Conservation (phyloP, 2,113 vertebrate species). For the Onychorhynchus coronatus region DNA sequence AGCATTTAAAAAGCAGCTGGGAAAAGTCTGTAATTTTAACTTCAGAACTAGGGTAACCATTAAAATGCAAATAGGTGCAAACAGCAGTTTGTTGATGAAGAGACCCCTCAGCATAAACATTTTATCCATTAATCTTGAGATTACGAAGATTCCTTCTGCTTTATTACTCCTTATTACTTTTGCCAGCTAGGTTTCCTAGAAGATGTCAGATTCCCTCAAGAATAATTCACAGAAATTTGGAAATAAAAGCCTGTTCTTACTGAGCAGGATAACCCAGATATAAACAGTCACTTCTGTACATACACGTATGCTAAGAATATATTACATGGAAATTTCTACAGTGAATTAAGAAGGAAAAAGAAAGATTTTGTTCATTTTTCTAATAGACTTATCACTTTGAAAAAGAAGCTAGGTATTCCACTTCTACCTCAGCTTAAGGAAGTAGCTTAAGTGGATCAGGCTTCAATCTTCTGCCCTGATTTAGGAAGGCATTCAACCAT, state of each 20-base stretch:
- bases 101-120: slow-evolving; percentile 28
- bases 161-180: not conserved
- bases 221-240: not conserved
- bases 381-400: not conserved
- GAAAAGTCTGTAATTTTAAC: slow-evolving; percentile 73
- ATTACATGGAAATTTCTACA: not conserved
- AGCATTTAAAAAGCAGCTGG: slow-evolving; percentile 77
- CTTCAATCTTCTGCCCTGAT: slow-evolving; percentile 7
- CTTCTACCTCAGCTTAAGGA: not conserved
- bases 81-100: slow-evolving; percentile 23
- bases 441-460: slow-evolving; percentile 16
- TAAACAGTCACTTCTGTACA: not conserved
- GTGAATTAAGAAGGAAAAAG: not conserved
- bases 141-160: not conserved
- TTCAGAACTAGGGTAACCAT: slow-evolving; percentile 69
- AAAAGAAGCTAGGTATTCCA: not conserved
- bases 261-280: not conserved
- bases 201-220: not conserved
- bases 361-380: not conserved
- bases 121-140: slow-evolving; percentile 29
- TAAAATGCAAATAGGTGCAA: slow-evolving; percentile 75
- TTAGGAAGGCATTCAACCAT: slow-evolving; percentile 36
- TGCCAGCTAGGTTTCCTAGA: not conserved
- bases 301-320: not conserved
- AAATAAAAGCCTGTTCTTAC: not conserved